These are phyloP conservation scores for Sebastiscus albofasciatus DNA, from an alignment of 2,797 vertebrate genomes.

Conservation along the genomic window DNA sequence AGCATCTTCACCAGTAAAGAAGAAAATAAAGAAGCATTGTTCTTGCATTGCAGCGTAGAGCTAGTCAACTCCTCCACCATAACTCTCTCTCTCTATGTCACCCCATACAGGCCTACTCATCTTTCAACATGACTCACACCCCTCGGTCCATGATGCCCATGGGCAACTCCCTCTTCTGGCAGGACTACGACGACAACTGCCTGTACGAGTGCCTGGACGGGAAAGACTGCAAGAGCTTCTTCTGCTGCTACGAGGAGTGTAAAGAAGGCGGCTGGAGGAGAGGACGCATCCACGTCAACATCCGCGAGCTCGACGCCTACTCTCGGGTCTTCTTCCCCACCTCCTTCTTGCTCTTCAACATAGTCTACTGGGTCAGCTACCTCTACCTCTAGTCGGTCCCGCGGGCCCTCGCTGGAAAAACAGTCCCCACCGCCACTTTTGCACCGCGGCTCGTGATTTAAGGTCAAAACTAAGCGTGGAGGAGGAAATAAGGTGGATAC, in stretches of 20 bases:
- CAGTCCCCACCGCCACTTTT: slow-evolving; percentile 12
- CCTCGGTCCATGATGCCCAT: slow-evolving; percentile 70
- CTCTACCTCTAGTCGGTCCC: slow-evolving; percentile 90
- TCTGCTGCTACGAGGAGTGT: slow-evolving; percentile 97
- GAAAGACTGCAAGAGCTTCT: slow-evolving; percentile 98
- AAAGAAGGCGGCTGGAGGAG: slow-evolving; percentile 92
- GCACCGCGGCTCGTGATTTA: slow-evolving; percentile 23
- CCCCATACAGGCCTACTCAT: slow-evolving; percentile 89
- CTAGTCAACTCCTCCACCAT: too few relatives aligned
- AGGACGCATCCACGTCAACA: slow-evolving; percentile 94
- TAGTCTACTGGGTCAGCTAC: slow-evolving; percentile 99
- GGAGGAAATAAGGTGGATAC: slow-evolving; percentile 16
- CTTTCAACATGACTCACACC: slow-evolving; percentile 86
- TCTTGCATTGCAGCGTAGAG: background rate
- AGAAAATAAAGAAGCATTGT: background rate
- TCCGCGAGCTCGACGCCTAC: slow-evolving; percentile 93
- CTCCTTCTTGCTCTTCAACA: slow-evolving; percentile 95
- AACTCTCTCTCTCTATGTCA: background rate
- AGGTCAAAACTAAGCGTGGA: slow-evolving; percentile 29
- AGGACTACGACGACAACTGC: slow-evolving; percentile 93
- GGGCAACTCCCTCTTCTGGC: slow-evolving; percentile 92
- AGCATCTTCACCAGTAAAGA: background rate
- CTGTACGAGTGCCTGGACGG: slow-evolving; percentile 95
- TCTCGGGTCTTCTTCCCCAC: slow-evolving; percentile 97
- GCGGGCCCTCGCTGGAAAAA: background rate